Conservation (phyloP, 1,140 invertebrate species). For the Brachionus rotundiformis region DNA sequence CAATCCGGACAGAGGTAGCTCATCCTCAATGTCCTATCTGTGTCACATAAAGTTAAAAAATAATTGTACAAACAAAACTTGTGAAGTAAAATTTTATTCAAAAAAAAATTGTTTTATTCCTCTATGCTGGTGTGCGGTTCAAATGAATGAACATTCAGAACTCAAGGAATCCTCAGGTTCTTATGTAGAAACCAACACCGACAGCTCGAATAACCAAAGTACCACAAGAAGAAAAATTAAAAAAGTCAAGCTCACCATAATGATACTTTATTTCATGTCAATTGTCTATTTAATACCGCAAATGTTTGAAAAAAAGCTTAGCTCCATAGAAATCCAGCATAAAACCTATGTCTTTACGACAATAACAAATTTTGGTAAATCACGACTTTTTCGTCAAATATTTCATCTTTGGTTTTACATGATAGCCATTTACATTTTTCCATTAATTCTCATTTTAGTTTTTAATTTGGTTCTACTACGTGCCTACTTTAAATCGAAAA, state of each 20-base stretch:
- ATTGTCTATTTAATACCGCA: slow-evolving; percentile 46
- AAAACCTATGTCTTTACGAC: slow-evolving; percentile 38
- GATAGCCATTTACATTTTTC: slow-evolving; percentile 48
- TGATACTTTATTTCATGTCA: background rate
- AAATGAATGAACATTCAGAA: background rate
- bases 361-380: slow-evolving; percentile 19
- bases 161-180: background rate
- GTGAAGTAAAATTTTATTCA: background rate
- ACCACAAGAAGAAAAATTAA: background rate
- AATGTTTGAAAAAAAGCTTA: slow-evolving; percentile 41
- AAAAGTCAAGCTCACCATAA: background rate
- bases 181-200: background rate
- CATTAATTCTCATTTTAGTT: slow-evolving; percentile 4
- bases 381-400: slow-evolving; percentile 25
- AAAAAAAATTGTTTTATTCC: slow-evolving; percentile 12
- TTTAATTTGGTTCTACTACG: slow-evolving; percentile 18
- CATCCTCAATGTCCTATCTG: background rate
- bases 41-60: slow-evolving; percentile 24
- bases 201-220: background rate
- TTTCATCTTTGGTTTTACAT: slow-evolving; percentile 50
- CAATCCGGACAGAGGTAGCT: background rate
- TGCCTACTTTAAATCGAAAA: slow-evolving; percentile 29
- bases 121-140: background rate
- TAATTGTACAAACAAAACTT: background rate
- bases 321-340: slow-evolving; percentile 20